Base-by-base conservation (phyloP, 2,888 invertebrate species). In the Andrena chrysosceles region DNA sequence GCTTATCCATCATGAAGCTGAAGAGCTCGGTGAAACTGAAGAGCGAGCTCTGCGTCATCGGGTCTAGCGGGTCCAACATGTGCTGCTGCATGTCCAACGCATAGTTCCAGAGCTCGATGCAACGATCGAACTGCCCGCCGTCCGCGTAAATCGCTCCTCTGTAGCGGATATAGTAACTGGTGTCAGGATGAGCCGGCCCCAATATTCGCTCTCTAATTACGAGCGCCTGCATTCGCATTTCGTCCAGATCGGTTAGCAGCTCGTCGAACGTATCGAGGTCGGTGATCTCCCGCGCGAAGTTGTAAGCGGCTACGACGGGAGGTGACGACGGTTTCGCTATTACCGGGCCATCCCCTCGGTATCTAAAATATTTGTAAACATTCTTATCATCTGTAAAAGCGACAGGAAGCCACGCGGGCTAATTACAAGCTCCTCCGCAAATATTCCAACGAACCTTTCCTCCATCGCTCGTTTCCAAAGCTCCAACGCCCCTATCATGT, bases 11-110 rank as follows among this genome's bases (percentile, higher is more conserved):
- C 98, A 99, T 98, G 94, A 98, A 99, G 79, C 97, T 97, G 94
- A 98, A 98, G 48, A 99, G 96, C 94, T 99, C 99, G 2, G 98
- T 98, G 94, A 99, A 99, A 89, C 98, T 98, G 93, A 98, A 96
- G 83, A 99, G 95, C 85, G 98, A 98, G 93, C 98, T 98, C 94
- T 99, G 98, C 13, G 99, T 99, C 96, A 99, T 97, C 33, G 98
- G 98, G 93, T 98, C 98, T 69, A 99, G 96, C 26, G 99, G 98
- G 89, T 98, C 98, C 87, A 99, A 95, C 95, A 98, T 98, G 84
- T 96, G 96, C 93, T 98, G 98, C 94, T 99, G 99, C 98, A 99
- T 98, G 93, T 98, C 98, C 52, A 99, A 95, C 35, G 99, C 99
- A 95, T 99, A 99, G 94, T 98, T 98, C 99, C 99, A 99, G 85